A percentile compares a stretch with the other conserved stretches of the same genome.
Evolutionary conservation across 2,797 vertebrate species (phyloP).

Genomic region (Thunnus albacares): DNA sequence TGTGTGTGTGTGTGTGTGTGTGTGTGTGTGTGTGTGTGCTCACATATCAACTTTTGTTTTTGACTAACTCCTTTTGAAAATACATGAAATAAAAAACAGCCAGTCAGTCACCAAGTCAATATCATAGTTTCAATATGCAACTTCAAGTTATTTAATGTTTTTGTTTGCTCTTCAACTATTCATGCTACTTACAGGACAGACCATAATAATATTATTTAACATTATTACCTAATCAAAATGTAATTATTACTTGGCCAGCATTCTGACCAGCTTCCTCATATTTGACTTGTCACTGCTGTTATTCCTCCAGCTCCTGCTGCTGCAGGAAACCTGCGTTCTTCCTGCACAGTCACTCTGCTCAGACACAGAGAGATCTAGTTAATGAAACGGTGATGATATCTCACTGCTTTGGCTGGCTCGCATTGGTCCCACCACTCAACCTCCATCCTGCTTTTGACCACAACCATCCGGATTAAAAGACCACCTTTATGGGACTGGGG

Average conservation of each 20-base stretch:
- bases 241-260: background rate
- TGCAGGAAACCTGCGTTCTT: slow-evolving; percentile 15
- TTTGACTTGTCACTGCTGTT: background rate
- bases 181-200: background rate
- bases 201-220: background rate
- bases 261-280: slow-evolving; percentile 5
- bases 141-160: background rate
- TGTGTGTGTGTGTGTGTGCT: no score
- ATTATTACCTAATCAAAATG: background rate
- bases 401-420: slow-evolving; percentile 61
- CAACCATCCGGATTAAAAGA: slow-evolving; percentile 58
- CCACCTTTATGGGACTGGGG: slow-evolving; percentile 28
- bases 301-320: slow-evolving; percentile 3
- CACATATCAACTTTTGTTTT: no score
- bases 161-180: background rate
- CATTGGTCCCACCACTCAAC: slow-evolving; percentile 32
- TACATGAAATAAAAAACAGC: no score
- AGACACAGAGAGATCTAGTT: slow-evolving; percentile 38
- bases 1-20: no score
- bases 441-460: slow-evolving; percentile 63
- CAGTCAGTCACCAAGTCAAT: background rate
- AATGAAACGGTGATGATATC: slow-evolving; percentile 76
- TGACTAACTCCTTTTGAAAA: no score
- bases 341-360: slow-evolving; percentile 9
- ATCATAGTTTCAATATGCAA: background rate